Conservation (phyloP, 2,888 invertebrate species). For the Epinotia brunnichana region DNA sequence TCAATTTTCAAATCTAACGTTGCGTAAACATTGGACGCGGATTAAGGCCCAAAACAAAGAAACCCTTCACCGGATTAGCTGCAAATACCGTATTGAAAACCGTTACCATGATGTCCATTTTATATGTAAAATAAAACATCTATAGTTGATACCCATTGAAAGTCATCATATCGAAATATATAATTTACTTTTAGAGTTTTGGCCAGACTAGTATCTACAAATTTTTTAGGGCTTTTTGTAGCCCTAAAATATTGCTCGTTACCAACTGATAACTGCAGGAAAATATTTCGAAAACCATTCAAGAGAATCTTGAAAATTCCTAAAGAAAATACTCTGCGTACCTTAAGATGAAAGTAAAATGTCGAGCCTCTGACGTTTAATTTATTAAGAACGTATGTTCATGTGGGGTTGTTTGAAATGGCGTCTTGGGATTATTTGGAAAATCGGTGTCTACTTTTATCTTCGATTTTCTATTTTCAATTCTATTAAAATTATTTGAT, state of each 20-base stretch:
- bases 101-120: neutral
- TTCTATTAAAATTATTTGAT: too few relatives aligned
- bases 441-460: neutral
- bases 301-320: conserved; percentile 10
- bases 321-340: neutral
- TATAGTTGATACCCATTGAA: neutral
- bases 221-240: too few relatives aligned
- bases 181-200: too few relatives aligned
- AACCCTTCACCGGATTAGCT: conserved; percentile 17
- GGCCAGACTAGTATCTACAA: neutral
- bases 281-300: neutral
- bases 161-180: too few relatives aligned
- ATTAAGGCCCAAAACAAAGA: conserved; percentile 16
- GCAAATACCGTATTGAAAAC: conserved; percentile 16
- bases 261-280: neutral
- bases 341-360: conserved; percentile 22
- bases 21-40: conserved; percentile 14
- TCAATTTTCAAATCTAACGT: conserved; percentile 6
- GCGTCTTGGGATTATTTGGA: neutral
- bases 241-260: neutral
- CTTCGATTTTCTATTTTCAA: too few relatives aligned
- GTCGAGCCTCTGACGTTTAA: conserved; percentile 10
- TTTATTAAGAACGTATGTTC: conserved; percentile 3
- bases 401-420: neutral
- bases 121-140: neutral